Percentiles rank a stretch among this genome's conserved stretches.
These are phyloP conservation scores for Paragorgia papillata DNA, from an alignment of 92 coral and sea anemone genomes.

Conservation along the genomic window DNA sequence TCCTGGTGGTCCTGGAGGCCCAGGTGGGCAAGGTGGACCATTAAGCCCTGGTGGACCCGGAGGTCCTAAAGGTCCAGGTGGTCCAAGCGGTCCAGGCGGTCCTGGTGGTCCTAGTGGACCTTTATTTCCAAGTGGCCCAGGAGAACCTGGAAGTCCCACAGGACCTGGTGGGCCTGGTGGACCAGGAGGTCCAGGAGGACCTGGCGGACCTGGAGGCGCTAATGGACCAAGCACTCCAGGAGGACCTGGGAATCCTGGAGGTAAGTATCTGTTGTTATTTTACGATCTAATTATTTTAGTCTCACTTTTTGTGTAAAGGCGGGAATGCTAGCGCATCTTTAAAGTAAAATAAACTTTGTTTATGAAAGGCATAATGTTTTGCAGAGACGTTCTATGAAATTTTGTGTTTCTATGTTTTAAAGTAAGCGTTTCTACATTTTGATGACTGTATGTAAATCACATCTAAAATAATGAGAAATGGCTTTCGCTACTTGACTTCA, in stretches of 20 bases:
- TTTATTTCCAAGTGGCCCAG: constrained; percentile 76
- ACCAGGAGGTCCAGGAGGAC: constrained; percentile 63
- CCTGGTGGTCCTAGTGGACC: constrained; percentile 72
- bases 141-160: constrained; percentile 72
- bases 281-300: constrained; percentile 62
- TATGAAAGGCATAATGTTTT: too few relatives aligned
- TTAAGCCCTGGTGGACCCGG: constrained; percentile 64
- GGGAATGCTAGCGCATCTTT: not conserved
- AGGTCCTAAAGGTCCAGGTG: constrained; percentile 68
- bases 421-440: too few relatives aligned
- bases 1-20: constrained; percentile 70
- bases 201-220: constrained; percentile 57
- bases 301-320: too few relatives aligned
- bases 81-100: constrained; percentile 78
- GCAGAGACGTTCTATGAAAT: too few relatives aligned
- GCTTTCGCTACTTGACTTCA: too few relatives aligned
- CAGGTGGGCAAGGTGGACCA: constrained; percentile 83
- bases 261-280: constrained; percentile 63
- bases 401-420: too few relatives aligned
- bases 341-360: too few relatives aligned
- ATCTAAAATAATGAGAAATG: too few relatives aligned
- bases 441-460: too few relatives aligned
- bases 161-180: constrained; percentile 74
- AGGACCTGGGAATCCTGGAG: constrained; percentile 48
- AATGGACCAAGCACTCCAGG: constrained; percentile 34